These are phyloP conservation scores for rabbit (Oryctolagus cuniculus) DNA, from an alignment of 2,113 vertebrate genomes.

Conservation along the genomic window DNA sequence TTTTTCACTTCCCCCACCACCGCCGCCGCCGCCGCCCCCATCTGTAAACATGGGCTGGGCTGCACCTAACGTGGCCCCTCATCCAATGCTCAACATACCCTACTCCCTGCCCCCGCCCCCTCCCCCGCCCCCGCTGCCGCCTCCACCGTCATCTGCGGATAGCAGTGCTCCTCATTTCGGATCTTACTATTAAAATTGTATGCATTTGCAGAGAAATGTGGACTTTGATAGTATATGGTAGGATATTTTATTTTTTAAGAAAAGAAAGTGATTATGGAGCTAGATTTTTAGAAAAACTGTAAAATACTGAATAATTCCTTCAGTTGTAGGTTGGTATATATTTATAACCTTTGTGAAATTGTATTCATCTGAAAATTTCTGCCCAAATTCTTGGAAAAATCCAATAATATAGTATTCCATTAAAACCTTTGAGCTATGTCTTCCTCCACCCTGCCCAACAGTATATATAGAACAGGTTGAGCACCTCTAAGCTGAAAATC, in stretches of 20 bases:
- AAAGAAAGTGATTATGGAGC: slow-evolving; percentile 31
- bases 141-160: slow-evolving; percentile 73
- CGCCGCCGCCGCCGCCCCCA: neutral
- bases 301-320: slow-evolving; percentile 63
- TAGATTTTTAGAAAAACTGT: slow-evolving; percentile 74
- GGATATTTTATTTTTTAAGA: neutral
- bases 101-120: slow-evolving; percentile 77
- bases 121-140: slow-evolving; percentile 66
- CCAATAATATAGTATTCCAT: slow-evolving; percentile 59
- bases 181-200: slow-evolving; percentile 73
- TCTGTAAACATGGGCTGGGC: slow-evolving; percentile 83
- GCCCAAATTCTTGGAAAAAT: slow-evolving; percentile 25
- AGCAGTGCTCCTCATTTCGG: slow-evolving; percentile 76
- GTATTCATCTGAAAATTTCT: slow-evolving; percentile 36
- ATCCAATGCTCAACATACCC: slow-evolving; percentile 59
- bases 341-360: slow-evolving; percentile 69
- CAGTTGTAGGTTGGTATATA: slow-evolving; percentile 57
- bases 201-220: slow-evolving; percentile 26
- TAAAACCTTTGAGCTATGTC: slow-evolving; percentile 48
- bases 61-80: slow-evolving; percentile 33
- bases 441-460: neutral
- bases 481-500: too few relatives aligned
- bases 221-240: slow-evolving; percentile 46
- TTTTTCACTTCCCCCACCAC: slow-evolving; percentile 69
- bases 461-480: neutral